Conservation (phyloP, 2,888 invertebrate species). For the Ormyrus pomaceus region DNA sequence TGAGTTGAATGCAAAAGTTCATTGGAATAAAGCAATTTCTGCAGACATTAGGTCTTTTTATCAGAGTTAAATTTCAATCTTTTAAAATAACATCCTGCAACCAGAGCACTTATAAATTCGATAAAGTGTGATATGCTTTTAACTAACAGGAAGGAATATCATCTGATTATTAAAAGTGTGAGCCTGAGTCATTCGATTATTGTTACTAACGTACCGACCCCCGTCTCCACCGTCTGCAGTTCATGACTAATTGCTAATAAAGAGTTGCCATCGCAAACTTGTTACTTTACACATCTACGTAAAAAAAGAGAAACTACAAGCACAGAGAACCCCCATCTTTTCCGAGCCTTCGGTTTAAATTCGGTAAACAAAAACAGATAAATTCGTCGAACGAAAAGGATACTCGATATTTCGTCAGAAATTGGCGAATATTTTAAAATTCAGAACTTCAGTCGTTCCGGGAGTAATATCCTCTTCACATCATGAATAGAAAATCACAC, state of each 20-base stretch:
- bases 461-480: no score
- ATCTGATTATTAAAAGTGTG: slow-evolving; percentile 31
- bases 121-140: background rate
- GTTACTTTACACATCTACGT: background rate
- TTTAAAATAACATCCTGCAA: slow-evolving; percentile 1
- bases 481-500: no score
- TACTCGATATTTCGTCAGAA: slow-evolving; percentile 11
- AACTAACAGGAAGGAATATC: slow-evolving; percentile 20
- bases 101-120: background rate
- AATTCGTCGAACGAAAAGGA: background rate
- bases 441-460: no score
- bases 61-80: background rate
- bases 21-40: background rate
- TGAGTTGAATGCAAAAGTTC: background rate
- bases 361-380: background rate
- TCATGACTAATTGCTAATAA: slow-evolving; percentile 39
- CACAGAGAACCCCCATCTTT: slow-evolving; percentile 11
- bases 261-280: slow-evolving; percentile 6
- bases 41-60: background rate
- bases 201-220: slow-evolving; percentile 1
- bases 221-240: background rate
- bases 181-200: slow-evolving; percentile 34
- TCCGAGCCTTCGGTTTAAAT: background rate
- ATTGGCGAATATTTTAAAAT: background rate
- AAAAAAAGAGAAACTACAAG: background rate